Evolutionary conservation across 2,888 invertebrate genomes (phyloP), one percentile per base, ranked within the genome.

Genomic region (Meiosimyza platycephala): DNA sequence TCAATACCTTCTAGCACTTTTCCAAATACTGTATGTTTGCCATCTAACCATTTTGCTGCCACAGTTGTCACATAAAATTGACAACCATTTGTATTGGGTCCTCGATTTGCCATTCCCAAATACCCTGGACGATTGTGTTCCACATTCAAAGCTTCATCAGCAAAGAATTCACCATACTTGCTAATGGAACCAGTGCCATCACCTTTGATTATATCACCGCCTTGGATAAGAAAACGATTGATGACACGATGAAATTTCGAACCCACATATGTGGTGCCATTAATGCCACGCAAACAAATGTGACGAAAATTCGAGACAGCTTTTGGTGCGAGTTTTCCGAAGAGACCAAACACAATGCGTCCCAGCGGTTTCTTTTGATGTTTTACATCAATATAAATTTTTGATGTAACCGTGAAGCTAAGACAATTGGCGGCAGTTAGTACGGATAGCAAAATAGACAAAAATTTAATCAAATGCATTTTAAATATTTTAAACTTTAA

Each of bases 51-150:
- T 1, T 94, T 93, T 1, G 97, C 93, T 16, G 93, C 90, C 76
- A 93, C 91, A 1, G 94, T 94, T n/a, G 96, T 96, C 80, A 98
- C 94, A 85, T 97, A 93, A 88, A 98, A 98, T 87, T 98, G 98
- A 79, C 96, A 97, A 6, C 97, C 96, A 88, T 98, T 98, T n/a
- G 96, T 94, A 83, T 97, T 90, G 72, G 91, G 92, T 28, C 94
- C 94, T 82, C 91, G 90, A 86, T 98, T 97, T 1, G 97, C 97
- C 97, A 97, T 97, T 77, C 95, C 95, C 55, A 98, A 88, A 87
- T 95, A 94, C 72, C 98, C 97, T 3, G 95, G 91, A 13, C 91
- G 91, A 75, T 91, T 91, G 83, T 97, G 97, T 80, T 93, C 91
- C 6, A 96, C 90, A 47, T 90, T 90, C 80, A 97, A 92, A 82